Evolutionary conservation across 2,888 invertebrate species (phyloP).

Genomic region (Actias luna): DNA sequence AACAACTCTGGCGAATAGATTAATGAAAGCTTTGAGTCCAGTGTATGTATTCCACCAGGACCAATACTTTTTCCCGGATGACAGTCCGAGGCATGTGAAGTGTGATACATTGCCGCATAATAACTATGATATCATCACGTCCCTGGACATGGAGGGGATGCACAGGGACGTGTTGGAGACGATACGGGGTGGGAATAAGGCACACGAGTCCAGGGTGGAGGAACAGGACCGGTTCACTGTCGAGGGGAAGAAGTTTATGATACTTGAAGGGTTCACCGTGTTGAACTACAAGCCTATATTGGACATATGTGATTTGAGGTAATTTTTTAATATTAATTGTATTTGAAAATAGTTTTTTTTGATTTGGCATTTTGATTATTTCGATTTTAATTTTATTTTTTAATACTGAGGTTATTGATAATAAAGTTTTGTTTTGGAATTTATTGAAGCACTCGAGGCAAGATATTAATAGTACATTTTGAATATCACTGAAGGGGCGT

Average conservation of each 20-base stretch:
- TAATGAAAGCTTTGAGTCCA: slow-evolving; percentile 72
- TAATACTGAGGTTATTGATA: no score
- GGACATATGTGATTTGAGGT: slow-evolving; percentile 85
- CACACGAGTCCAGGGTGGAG: slow-evolving; percentile 27
- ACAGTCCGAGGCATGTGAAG: slow-evolving; percentile 84
- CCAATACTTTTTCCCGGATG: slow-evolving; percentile 86
- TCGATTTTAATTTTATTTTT: no score
- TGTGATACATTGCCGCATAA: slow-evolving; percentile 85
- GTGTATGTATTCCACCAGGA: slow-evolving; percentile 86
- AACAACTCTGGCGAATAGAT: slow-evolving; percentile 84
- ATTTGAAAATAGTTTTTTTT: no score
- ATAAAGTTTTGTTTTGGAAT: no score
- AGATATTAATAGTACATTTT: no score
- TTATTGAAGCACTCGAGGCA: no score
- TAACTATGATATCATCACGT: slow-evolving; percentile 88
- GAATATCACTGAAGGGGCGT: no score
- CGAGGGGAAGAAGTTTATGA: slow-evolving; percentile 75
- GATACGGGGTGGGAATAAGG: slow-evolving; percentile 40
- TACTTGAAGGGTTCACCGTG: slow-evolving; percentile 90
- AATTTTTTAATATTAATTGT: slow-evolving; percentile 21
- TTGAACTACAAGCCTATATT: slow-evolving; percentile 86
- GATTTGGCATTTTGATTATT: no score
- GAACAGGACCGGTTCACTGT: slow-evolving; percentile 26
- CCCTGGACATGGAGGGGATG: slow-evolving; percentile 89
- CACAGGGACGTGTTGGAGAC: slow-evolving; percentile 78